phyloP scores from a whole-genome alignment of 2,113 vertebrate genomes.

The Elgaria multicarinata region DNA sequence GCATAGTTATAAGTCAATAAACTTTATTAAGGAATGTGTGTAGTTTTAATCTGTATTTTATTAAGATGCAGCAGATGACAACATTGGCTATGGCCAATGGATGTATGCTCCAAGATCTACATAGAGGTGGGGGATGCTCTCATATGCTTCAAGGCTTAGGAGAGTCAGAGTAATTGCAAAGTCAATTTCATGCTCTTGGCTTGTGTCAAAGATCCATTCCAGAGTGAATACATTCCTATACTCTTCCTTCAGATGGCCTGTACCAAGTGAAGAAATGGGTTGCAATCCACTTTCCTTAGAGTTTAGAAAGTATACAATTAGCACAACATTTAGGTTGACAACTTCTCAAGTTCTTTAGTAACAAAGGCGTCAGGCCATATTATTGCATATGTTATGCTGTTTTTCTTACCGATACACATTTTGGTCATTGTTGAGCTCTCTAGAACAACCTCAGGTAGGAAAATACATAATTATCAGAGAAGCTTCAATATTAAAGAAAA shows the following conservation, averaged over 20 bases:
- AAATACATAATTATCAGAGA: neutral
- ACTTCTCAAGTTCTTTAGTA: neutral
- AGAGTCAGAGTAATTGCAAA: neutral
- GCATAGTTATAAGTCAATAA: slow-evolving; percentile 84
- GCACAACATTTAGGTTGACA: neutral
- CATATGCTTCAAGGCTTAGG: neutral
- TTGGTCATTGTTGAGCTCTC: neutral
- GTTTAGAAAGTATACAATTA: neutral
- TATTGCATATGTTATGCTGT: neutral
- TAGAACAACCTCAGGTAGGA: neutral
- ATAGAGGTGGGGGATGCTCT: neutral
- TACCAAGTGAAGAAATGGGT: neutral
- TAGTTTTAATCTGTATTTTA: slow-evolving; percentile 57
- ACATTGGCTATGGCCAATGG: neutral
- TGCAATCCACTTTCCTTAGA: neutral
- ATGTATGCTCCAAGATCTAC: neutral
- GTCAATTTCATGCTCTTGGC: neutral
- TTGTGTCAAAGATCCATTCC: neutral
- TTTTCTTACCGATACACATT: neutral
- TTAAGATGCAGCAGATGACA: slow-evolving; percentile 15
- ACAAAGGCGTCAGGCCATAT: neutral
- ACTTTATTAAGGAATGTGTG: slow-evolving; percentile 76
- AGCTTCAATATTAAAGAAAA: neutral
- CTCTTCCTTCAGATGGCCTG: neutral
- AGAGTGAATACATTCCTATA: too few species aligned